Base-by-base conservation (phyloP, 2,113 vertebrate genomes). In the Suncus etruscus region DNA sequence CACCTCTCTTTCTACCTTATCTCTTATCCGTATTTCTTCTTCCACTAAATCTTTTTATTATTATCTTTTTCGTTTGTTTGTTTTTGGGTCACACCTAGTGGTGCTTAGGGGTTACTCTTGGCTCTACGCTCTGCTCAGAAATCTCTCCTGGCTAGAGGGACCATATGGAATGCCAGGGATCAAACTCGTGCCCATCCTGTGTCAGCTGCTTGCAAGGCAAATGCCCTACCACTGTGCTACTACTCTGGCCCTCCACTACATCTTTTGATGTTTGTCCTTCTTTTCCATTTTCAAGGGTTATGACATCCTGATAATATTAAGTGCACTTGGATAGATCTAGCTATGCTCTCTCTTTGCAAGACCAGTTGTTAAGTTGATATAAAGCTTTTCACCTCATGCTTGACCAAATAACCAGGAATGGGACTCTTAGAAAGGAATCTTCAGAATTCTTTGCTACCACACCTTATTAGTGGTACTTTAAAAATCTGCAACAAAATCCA, bases 401-500 rank as follows among this genome's bases (percentile, higher is more conserved):
- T 85, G 50, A 75, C 3, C 31, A 24, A 79, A 78, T 66, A 69
- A 68, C 11, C 8, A 32, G 6, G 12, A 50, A 58, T 6, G 16
- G 31, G 29, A 10, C 1, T 39, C 65, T 79, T 66, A 50, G 32
- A 54, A 27, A 15, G 27, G 70, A 11, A 29, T 8, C 54, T 87
- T 45, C 32, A 68, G 22, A 85, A 84, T 69, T 66, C 65, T 81
- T 54, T 72, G 31, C n/a, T 39, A 68, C 7, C 54, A 90, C 0
- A 65, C 11, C 12, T 29, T 77, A 31, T 32, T 72, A 32, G 16
- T 25, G 91, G 24, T 61, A 90, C 58, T 90, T 73, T 47, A 76
- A 83, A 39, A 73, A 86, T 78, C 20, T 29, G 12, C 76, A 92
- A 51, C 14, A 87, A 74, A 84, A 70, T 24, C 39, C 50, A 48